Conservation (phyloP, 2,888 invertebrate species). For the Anthophora plumipes region DNA sequence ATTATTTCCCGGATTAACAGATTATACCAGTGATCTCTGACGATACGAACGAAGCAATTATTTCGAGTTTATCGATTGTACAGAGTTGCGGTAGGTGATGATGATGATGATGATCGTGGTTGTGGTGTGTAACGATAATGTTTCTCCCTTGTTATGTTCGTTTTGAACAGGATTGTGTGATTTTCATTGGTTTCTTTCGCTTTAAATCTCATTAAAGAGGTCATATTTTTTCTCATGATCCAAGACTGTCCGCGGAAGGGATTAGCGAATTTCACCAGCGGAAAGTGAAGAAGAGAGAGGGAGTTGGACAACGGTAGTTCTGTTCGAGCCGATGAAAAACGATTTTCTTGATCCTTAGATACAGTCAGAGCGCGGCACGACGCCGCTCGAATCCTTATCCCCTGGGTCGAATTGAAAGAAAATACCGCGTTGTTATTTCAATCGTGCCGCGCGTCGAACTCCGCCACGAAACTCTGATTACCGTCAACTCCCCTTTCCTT, state of each 20-base stretch:
- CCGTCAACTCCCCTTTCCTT: background rate
- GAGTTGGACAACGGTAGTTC: background rate
- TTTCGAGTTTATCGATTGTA: constrained; percentile 36
- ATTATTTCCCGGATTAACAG: constrained; percentile 59
- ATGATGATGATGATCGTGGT: too few relatives aligned
- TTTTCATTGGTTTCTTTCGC: background rate
- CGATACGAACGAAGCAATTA: constrained; percentile 43
- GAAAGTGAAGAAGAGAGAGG: too few relatives aligned
- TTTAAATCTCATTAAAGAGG: constrained; percentile 41
- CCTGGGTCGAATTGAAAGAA: constrained; percentile 80
- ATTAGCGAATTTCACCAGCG: constrained; percentile 61
- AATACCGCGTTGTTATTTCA: constrained; percentile 81
- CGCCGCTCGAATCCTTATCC: constrained; percentile 66
- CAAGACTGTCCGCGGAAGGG: constrained; percentile 30
- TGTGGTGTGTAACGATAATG: too few relatives aligned
- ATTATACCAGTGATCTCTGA: constrained; percentile 47
- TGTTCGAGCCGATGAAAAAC: constrained; percentile 38
- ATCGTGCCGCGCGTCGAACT: constrained; percentile 64
- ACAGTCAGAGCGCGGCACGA: constrained; percentile 1
- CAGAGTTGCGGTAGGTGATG: too few relatives aligned
- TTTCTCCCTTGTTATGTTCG: background rate
- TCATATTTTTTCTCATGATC: constrained; percentile 45
- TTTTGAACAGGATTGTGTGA: background rate
- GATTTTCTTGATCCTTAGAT: constrained; percentile 43
- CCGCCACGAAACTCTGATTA: constrained; percentile 38